A percentile compares a stretch with the other conserved stretches of the same genome.
Evolutionary conservation across 2,888 invertebrate genomes (phyloP).

Genomic region (Abrostola triplasia): DNA sequence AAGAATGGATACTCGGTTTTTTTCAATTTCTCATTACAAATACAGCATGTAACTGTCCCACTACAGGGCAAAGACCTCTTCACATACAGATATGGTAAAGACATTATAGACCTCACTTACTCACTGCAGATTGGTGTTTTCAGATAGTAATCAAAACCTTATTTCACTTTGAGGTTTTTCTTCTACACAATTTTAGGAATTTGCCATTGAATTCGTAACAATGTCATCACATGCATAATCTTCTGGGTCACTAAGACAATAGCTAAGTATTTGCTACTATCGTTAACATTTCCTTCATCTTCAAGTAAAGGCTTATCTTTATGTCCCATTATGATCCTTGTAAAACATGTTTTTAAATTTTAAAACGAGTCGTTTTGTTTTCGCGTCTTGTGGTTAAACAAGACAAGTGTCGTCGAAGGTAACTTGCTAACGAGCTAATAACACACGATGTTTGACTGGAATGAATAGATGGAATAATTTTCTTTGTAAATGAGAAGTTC

Average conservation of each 20-base stretch:
- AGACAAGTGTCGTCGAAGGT: conserved; percentile 31
- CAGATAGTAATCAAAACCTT: too few species aligned
- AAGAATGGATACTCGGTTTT: too few species aligned
- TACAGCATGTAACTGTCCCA: too few species aligned
- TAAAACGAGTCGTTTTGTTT: conserved; percentile 31
- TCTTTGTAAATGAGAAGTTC: conserved; percentile 14
- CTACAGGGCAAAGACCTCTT: too few species aligned
- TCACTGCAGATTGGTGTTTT: too few species aligned
- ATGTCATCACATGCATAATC: too few species aligned
- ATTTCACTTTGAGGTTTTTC: too few species aligned
- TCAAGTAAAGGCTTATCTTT: conserved; percentile 2
- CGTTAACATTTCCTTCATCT: conserved; percentile 13
- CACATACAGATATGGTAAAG: too few species aligned
- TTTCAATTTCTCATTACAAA: too few species aligned
- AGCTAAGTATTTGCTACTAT: conserved; percentile 12
- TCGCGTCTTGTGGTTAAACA: conserved; percentile 12
- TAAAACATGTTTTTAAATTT: conserved; percentile 34
- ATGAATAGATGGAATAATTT: neutral
- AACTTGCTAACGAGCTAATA: conserved; percentile 29
- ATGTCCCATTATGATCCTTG: conserved; percentile 11
- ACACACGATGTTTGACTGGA: neutral
- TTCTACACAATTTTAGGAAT: too few species aligned
- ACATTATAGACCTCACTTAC: too few species aligned
- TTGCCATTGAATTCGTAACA: too few species aligned
- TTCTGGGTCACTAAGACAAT: conserved; percentile 11